Percentiles rank a stretch among this genome's conserved stretches.
Evolutionary conservation across 1,140 invertebrate genomes (phyloP).

Genomic region (Telenomus remus): DNA sequence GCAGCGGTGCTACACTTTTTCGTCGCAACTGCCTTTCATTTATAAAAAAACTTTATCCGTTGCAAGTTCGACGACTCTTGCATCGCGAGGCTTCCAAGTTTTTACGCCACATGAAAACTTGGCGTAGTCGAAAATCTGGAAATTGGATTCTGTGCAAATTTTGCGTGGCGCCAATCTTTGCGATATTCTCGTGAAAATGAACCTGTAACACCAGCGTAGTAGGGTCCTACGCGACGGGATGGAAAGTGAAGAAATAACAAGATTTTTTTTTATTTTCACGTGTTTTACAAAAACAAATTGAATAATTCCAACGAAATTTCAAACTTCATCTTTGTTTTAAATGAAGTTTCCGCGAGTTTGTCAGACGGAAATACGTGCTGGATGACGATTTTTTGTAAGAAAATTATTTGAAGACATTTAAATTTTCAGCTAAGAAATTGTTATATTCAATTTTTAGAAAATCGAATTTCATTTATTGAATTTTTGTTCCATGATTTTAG

Average conservation of each 20-base stretch:
- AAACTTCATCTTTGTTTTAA: slow-evolving; percentile 1
- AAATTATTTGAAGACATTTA: too few species aligned
- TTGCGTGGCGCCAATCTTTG: slow-evolving; percentile 55
- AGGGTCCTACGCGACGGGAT: slow-evolving; percentile 34
- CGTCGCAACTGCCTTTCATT: slow-evolving; percentile 34
- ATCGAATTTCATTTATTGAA: too few species aligned
- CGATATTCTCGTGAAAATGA: slow-evolving; percentile 56
- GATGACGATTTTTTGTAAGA: too few species aligned
- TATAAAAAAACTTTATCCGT: slow-evolving; percentile 52
- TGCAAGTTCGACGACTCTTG: slow-evolving; percentile 45
- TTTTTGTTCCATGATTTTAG: too few species aligned
- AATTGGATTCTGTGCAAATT: slow-evolving; percentile 57
- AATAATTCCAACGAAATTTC: slow-evolving; percentile 17
- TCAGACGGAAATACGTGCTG: too few species aligned
- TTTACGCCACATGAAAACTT: slow-evolving; percentile 48
- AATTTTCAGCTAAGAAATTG: too few species aligned
- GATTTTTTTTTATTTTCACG: slow-evolving; percentile 42
- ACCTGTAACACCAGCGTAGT: slow-evolving; percentile 49
- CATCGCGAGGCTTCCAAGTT: slow-evolving; percentile 37
- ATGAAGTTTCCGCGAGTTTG: not conserved
- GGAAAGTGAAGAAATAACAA: slow-evolving; percentile 47
- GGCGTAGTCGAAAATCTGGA: slow-evolving; percentile 55
- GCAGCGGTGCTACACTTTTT: slow-evolving; percentile 6
- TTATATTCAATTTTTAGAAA: too few species aligned
- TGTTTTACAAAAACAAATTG: slow-evolving; percentile 39